Conservation (phyloP, 2,113 vertebrate genomes). For the Cephalopterus ornatus region DNA sequence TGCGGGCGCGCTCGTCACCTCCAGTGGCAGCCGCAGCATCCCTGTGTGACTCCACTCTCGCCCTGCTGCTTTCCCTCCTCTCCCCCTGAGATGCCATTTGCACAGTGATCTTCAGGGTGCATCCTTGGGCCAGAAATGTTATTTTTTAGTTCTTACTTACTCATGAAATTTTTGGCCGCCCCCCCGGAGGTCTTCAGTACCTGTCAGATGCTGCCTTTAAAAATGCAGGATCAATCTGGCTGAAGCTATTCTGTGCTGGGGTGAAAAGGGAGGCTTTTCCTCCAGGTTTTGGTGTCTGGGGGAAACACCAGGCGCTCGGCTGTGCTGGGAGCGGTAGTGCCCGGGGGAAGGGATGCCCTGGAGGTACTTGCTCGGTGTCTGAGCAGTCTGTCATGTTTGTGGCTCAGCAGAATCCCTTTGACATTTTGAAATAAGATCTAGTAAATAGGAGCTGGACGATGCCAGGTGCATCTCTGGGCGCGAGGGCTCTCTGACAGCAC, state of each 20-base stretch:
- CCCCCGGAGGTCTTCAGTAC: not conserved
- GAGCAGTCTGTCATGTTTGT: not conserved
- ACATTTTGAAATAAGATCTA: conserved; percentile 25
- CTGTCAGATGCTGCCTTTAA: not conserved
- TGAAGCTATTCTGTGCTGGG: not conserved
- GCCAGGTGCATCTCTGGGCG: not conserved
- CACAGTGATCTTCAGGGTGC: accelerated
- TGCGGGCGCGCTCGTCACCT: not conserved
- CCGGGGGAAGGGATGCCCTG: not conserved
- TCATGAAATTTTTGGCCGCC: not conserved
- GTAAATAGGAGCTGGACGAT: not conserved
- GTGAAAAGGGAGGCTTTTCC: not conserved
- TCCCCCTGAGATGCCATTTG: not conserved
- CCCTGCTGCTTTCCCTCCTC: not conserved
- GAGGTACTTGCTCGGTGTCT: not conserved
- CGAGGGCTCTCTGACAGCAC: not conserved
- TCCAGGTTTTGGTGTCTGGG: not conserved
- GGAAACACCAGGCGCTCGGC: not conserved
- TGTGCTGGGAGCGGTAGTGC: accelerated
- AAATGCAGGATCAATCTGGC: not conserved
- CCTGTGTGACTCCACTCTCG: accelerated
- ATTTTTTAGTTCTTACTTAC: not conserved
- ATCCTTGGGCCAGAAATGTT: not conserved
- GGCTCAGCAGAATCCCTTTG: conserved; percentile 9
- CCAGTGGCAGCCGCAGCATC: not conserved